Evolutionary conservation across 1,140 invertebrate species (phyloP), one percentile per base, ranked within the genome.

Genomic region (Chrysomallon squamiferum): DNA sequence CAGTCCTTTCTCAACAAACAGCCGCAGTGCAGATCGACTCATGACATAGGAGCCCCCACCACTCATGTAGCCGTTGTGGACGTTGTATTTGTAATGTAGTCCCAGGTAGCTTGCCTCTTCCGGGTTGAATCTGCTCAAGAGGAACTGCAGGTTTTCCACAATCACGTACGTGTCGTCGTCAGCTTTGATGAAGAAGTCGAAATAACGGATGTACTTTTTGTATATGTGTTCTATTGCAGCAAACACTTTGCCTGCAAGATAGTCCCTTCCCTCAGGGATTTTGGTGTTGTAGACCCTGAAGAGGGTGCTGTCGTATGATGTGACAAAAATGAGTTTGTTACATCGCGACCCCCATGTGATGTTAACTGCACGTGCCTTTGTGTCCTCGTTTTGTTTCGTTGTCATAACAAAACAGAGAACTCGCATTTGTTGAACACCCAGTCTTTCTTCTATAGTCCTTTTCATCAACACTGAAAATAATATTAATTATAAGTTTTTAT

Each of bases 371-470:
- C 88, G 88, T 0, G 95, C 95, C 82, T 95, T 95, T 66, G 89
- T 92, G 75, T 93, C 87, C 78, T 98, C 94, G 79, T 95, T 96
- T 33, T 87, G 88, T 9, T 95, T 94, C 68, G 90, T 90, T 0
- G 96, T 98, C 91, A 98, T 93, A 9, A 98, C 88, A 94, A 95
- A 97, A 82, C 96, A 98, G 0, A 98, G 87, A 0, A 98, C 90
- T 62, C 92, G 88, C 1, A 89, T 86, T 80, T 18, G 6, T 47
- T 47, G n/a, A n/a, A n/a, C n/a, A n/a, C n/a, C n/a, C n/a, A n/a
- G n/a, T n/a, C n/a, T n/a, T n/a, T n/a, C n/a, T n/a, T n/a, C n/a
- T n/a, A n/a, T n/a, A n/a, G n/a, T n/a, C n/a, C n/a, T n/a, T n/a
- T n/a, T n/a, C n/a, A n/a, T n/a, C n/a, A n/a, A n/a, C n/a, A n/a